These are phyloP conservation scores for Drosophila sp. DNA, from an alignment of 1,140 invertebrate genomes.

Conservation along the genomic window DNA sequence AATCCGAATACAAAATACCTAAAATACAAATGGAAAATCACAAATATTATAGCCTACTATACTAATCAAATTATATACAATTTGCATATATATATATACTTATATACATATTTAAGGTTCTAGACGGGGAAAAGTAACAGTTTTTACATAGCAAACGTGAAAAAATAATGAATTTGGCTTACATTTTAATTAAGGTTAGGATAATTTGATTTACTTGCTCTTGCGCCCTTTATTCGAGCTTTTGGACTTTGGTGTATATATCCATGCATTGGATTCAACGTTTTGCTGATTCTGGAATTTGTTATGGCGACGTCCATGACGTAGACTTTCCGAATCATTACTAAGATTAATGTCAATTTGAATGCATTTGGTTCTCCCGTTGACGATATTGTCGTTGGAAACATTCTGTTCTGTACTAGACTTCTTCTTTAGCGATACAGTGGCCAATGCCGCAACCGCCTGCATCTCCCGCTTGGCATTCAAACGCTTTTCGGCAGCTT, in stretches of 20 bases:
- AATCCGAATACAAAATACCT: background rate
- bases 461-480: constrained; percentile 40
- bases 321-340: too few species aligned
- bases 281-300: too few species aligned
- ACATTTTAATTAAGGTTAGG: background rate
- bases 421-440: constrained; percentile 16
- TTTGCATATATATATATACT: too few species aligned
- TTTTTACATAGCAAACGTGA: too few species aligned
- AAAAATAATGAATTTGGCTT: too few species aligned
- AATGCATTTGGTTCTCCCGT: too few species aligned
- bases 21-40: background rate
- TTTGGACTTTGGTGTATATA: background rate
- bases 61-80: too few species aligned
- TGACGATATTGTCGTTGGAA: background rate
- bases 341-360: too few species aligned
- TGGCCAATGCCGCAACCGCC: background rate
- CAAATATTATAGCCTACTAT: background rate
- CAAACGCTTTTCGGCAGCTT: constrained; percentile 47
- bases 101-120: too few species aligned
- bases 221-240: background rate
- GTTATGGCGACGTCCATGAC: too few species aligned
- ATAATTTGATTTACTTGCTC: background rate
- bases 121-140: too few species aligned
- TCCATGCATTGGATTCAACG: background rate
- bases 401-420: background rate